phyloP scores from a whole-genome alignment of 2,113 vertebrate genomes.

The Lipophrys pholis region DNA sequence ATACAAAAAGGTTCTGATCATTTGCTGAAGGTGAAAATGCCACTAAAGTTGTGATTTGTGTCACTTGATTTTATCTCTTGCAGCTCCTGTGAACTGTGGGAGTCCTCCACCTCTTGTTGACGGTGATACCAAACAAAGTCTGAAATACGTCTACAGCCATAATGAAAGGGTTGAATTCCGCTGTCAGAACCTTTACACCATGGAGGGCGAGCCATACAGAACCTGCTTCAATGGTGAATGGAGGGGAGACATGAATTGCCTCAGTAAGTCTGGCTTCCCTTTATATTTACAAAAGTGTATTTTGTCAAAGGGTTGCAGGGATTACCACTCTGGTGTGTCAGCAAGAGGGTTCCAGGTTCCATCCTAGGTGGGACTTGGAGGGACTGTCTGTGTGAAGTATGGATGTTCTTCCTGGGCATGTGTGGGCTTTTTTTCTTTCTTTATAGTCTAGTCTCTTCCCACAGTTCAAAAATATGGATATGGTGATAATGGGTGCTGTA shows the following conservation, averaged over 20 bases:
- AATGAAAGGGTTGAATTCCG: constrained; percentile 33
- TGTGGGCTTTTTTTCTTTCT: too few species aligned
- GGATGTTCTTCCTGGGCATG: too few species aligned
- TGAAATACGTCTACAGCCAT: neutral
- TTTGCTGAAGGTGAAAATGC: neutral
- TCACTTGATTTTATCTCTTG: neutral
- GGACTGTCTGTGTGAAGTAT: too few species aligned
- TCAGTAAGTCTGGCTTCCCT: constrained; percentile 47
- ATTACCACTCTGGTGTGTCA: neutral
- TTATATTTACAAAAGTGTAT: neutral
- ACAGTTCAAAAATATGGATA: too few species aligned
- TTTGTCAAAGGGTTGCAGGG: neutral
- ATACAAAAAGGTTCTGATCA: too few species aligned
- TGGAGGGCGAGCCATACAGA: constrained; percentile 10
- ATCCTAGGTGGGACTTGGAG: too few species aligned
- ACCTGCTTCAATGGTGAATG: constrained; percentile 52
- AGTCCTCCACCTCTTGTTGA: neutral
- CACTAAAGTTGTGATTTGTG: neutral
- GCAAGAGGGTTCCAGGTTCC: too few species aligned
- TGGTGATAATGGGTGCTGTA: too few species aligned
- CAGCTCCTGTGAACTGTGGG: constrained; percentile 19
- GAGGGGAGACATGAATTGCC: constrained; percentile 42
- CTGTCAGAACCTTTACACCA: constrained; percentile 8
- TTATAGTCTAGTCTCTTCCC: too few species aligned
- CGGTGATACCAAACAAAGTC: neutral